These are phyloP conservation scores for Beaufortia kweichowensis DNA, from an alignment of 2,113 vertebrate species.

Conservation along the genomic window DNA sequence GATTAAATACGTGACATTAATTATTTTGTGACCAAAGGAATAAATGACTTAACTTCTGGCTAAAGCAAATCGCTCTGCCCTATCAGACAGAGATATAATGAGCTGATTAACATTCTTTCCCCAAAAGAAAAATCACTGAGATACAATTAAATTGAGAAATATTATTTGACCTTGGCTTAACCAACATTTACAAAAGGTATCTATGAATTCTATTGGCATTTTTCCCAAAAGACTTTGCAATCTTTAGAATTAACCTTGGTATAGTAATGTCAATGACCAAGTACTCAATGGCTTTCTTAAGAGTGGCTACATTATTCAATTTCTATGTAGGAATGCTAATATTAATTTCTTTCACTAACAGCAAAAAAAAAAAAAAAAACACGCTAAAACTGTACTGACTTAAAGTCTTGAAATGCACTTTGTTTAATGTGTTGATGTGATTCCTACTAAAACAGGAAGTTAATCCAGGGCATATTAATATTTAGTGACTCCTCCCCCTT, in stretches of 20 bases:
- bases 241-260: not conserved
- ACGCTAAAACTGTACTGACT: not conserved
- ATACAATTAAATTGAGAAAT: constrained; percentile 5
- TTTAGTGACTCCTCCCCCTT: too few species aligned
- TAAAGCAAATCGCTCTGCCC: constrained; percentile 33
- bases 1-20: constrained; percentile 3
- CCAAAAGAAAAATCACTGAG: constrained; percentile 7
- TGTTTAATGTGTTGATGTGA: too few species aligned
- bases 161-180: not conserved
- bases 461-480: too few species aligned
- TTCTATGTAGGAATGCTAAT: not conserved
- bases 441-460: too few species aligned
- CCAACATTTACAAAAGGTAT: constrained; percentile 2
- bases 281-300: constrained; percentile 1
- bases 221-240: not conserved
- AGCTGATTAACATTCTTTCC: constrained; percentile 35
- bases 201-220: not conserved
- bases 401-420: not conserved
- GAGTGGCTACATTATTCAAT: not conserved
- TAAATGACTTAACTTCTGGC: constrained; percentile 28
- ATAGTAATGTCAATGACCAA: not conserved
- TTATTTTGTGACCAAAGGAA: not conserved
- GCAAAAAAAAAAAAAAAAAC: not conserved
- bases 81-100: constrained; percentile 36
- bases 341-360: not conserved